Evolutionary conservation across 2,888 invertebrate species (phyloP).

Genomic region (Ichneumon xanthorius): DNA sequence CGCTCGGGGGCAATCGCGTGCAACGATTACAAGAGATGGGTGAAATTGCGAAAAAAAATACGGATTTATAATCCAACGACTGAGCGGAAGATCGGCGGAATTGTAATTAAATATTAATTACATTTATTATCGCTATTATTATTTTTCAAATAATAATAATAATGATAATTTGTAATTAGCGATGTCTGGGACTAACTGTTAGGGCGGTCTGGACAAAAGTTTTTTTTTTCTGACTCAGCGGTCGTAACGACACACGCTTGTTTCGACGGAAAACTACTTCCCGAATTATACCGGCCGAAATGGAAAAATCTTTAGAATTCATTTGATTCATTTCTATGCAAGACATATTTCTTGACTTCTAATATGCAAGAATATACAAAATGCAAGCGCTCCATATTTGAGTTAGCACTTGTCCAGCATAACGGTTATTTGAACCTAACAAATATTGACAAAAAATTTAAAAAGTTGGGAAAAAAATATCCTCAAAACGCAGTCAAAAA

Average conservation of each 20-base stretch:
- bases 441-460: too few relatives aligned
- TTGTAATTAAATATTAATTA: conserved; percentile 23
- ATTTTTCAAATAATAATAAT: not conserved
- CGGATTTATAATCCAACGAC: conserved; percentile 10
- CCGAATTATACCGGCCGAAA: not conserved
- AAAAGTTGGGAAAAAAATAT: too few relatives aligned
- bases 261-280: not conserved
- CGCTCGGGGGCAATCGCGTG: conserved; percentile 66
- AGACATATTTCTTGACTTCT: not conserved
- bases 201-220: not conserved
- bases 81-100: conserved; percentile 36
- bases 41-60: conserved; percentile 19
- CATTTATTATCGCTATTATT: conserved; percentile 1
- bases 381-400: too few relatives aligned
- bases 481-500: too few relatives aligned
- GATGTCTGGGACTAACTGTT: not conserved
- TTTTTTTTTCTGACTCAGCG: not conserved
- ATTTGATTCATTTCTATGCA: not conserved
- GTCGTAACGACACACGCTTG: not conserved
- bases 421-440: too few relatives aligned
- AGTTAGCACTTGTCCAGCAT: too few relatives aligned
- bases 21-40: conserved; percentile 56
- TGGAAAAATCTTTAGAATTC: not conserved
- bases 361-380: not conserved
- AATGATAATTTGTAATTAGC: conserved; percentile 18